phyloP scores from a whole-genome alignment of 2,113 vertebrate species.

The Polypterus senegalus region DNA sequence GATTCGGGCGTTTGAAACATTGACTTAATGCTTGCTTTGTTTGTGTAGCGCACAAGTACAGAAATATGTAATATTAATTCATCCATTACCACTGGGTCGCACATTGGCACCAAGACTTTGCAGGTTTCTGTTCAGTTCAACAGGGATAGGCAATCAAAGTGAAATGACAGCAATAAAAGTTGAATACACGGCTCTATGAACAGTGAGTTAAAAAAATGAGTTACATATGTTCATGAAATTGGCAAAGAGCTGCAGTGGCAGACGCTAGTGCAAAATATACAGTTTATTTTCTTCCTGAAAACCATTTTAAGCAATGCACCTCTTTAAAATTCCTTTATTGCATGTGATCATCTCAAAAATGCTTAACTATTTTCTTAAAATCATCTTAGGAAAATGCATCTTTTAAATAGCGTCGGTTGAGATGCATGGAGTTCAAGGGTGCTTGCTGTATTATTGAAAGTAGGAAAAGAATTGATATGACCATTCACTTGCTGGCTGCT shows the following conservation, averaged over 20 bases:
- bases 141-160: background rate
- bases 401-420: no score
- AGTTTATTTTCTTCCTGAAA: no score
- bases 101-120: background rate
- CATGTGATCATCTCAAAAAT: no score
- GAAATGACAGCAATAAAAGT: conserved; percentile 4
- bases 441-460: no score
- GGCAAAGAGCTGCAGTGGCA: background rate
- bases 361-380: no score
- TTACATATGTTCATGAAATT: background rate
- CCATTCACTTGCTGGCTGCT: conserved; percentile 1
- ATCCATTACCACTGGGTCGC: background rate
- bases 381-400: no score
- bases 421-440: no score
- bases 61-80: conserved; percentile 1
- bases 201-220: background rate
- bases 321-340: no score
- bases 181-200: background rate
- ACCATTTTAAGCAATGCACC: no score
- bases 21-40: background rate
- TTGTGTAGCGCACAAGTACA: background rate
- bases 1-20: background rate
- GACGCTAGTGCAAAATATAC: no score
- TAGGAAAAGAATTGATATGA: background rate
- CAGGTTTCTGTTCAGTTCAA: background rate